These are phyloP conservation scores for Phainopepla nitens DNA, from an alignment of 2,113 vertebrate species.

Conservation along the genomic window DNA sequence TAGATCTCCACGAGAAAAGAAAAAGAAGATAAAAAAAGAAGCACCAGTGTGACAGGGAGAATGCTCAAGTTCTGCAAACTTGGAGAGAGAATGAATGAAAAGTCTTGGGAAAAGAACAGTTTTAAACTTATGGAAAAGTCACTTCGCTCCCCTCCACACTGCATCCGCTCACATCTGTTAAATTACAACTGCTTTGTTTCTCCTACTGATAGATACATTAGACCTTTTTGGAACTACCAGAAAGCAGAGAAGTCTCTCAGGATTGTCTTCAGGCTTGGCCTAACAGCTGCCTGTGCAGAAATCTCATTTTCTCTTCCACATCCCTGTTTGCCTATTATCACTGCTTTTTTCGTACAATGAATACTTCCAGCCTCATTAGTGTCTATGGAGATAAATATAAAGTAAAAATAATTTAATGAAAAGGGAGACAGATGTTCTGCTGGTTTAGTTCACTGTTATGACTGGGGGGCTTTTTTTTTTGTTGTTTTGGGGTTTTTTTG, in stretches of 20 bases:
- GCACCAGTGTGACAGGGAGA: not conserved
- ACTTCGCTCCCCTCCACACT: not conserved
- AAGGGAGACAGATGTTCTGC: not conserved
- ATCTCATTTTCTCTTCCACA: not conserved
- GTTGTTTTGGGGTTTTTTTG: not conserved
- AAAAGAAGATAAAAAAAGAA: not conserved
- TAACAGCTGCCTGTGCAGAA: not conserved
- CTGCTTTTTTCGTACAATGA: not conserved
- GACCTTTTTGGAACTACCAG: not conserved
- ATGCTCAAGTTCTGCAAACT: not conserved
- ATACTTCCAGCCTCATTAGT: not conserved
- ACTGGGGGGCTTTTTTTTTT: rapidly evolving
- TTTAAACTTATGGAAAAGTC: not conserved
- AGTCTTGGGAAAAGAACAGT: not conserved
- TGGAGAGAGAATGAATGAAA: not conserved
- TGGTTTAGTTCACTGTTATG: not conserved
- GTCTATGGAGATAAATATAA: not conserved
- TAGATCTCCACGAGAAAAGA: not conserved
- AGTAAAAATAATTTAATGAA: not conserved
- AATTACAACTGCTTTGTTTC: not conserved
- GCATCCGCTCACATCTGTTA: not conserved
- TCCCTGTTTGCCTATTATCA: not conserved
- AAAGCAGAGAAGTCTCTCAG: not conserved
- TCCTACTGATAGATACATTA: not conserved
- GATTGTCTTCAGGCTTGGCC: not conserved